Conservation (phyloP, 2,888 invertebrate species). For the Cryptocephalus moraei region DNA sequence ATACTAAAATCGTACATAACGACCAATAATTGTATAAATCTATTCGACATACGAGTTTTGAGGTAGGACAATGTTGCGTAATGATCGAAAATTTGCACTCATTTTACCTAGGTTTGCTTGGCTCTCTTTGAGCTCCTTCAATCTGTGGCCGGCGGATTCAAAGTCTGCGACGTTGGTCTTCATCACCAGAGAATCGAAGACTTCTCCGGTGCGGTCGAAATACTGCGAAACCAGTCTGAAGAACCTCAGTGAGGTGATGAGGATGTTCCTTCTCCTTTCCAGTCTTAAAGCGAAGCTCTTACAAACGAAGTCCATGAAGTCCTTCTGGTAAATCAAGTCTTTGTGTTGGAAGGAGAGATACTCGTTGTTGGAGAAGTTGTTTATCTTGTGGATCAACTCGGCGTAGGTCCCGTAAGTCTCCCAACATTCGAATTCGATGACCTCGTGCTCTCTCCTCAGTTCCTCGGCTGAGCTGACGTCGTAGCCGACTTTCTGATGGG, state of each 20-base stretch:
- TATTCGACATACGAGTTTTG: too few species aligned
- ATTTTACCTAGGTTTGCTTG: conserved; percentile 49
- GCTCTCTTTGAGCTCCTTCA: conserved; percentile 50
- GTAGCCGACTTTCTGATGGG: conserved; percentile 61
- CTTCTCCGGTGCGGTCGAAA: conserved; percentile 55
- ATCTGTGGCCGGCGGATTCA: conserved; percentile 44
- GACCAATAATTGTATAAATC: too few species aligned
- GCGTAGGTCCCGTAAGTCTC: conserved; percentile 73
- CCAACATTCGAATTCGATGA: conserved; percentile 64
- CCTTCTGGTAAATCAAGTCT: conserved; percentile 61
- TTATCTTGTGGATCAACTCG: conserved; percentile 63
- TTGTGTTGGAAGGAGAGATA: conserved; percentile 37
- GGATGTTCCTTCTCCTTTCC: conserved; percentile 60
- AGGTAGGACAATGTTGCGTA: too few species aligned
- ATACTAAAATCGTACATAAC: too few species aligned
- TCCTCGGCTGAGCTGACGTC: conserved; percentile 63
- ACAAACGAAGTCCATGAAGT: conserved; percentile 76
- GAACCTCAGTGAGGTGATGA: conserved; percentile 66
- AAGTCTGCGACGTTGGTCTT: conserved; percentile 49
- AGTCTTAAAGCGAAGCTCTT: conserved; percentile 62
- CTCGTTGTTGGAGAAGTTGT: conserved; percentile 44
- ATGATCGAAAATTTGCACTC: too few species aligned
- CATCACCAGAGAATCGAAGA: conserved; percentile 57
- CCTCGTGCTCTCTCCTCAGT: conserved; percentile 61
- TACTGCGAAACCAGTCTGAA: conserved; percentile 66